Base-by-base conservation (phyloP, 2,797 vertebrate genomes). In the Monodelphis domestica region DNA sequence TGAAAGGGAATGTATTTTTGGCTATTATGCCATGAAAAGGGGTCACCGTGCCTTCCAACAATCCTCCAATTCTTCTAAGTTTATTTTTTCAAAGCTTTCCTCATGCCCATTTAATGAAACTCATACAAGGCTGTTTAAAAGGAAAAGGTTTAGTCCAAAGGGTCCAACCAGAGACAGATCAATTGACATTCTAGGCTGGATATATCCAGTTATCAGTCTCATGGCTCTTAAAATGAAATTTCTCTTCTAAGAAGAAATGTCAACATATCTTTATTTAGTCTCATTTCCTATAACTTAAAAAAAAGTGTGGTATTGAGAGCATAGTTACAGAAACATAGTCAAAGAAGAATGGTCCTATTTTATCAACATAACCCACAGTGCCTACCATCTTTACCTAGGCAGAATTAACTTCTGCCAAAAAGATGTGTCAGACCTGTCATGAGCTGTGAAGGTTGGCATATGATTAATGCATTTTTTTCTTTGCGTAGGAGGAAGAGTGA, bases 391-490 rank as follows among this genome's bases (percentile, higher is more conserved):
- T 94, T 87, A 88, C 88, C 51, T 33, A 57, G 54, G 21, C 91
- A 94, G 78, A 55, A 0, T 70, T 52, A n/a, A 90, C 17, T 45
- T 89, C 55, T 53, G 51, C 29, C n/a, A 17, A 90, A 91, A 89
- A 30, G 56, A 59, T 91, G 87, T 45, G 2, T 57, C 52, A 92
- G 28, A 11, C 38, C 91, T 53, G 70, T 45, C 5, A 93, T 70
- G 87, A 93, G 70, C 90, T 90, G 56, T 91, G 12, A 87, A 93
- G 6, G 17, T 89, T 89, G 51, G 28, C 51, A 57, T 3, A 57
- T 90, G 94, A 94, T 89, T 30, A 91, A 38, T 91, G 90, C 90
- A 6, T 14, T 59, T 89, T 90, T 53, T 91, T 95, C 56, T 91
- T 87, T 51, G 33, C 87, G 26, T 93, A 24, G 91, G 38, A 91